Conservation (phyloP, 2,888 invertebrate genomes). For the Abscondita cerata region DNA sequence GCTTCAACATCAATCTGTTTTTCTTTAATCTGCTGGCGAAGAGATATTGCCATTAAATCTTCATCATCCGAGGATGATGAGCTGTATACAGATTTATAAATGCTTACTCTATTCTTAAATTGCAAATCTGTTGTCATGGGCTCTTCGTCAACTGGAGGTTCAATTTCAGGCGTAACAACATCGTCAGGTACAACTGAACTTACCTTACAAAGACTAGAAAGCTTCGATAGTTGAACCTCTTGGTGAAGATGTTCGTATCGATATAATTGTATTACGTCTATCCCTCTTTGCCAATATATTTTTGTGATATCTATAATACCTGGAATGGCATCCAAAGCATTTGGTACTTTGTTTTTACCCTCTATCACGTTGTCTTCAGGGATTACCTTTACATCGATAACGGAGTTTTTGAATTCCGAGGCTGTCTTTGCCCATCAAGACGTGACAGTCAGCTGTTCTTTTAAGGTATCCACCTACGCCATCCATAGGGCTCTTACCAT, state of each 20-base stretch:
- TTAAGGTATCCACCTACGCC: background rate
- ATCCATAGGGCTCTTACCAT: background rate
- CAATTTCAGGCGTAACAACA: no score
- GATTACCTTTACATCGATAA: conserved; percentile 32
- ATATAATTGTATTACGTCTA: background rate
- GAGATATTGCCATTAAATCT: no score
- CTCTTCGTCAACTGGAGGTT: no score
- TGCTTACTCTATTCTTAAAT: no score
- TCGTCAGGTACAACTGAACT: no score
- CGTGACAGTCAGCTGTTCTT: conserved; percentile 24
- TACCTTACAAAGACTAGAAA: no score
- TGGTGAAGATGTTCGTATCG: background rate
- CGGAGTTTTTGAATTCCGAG: conserved; percentile 35
- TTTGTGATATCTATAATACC: conserved; percentile 37
- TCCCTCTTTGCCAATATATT: conserved; percentile 2
- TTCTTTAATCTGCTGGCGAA: no score
- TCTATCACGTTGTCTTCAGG: conserved; percentile 29
- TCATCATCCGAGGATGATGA: no score
- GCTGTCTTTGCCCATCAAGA: conserved; percentile 36
- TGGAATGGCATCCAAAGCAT: conserved; percentile 35
- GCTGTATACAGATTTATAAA: no score
- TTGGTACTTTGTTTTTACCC: conserved; percentile 31
- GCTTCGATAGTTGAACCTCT: no score
- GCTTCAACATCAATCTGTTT: no score
- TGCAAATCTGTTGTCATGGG: no score